Evolutionary conservation across 2,113 vertebrate genomes (phyloP), one percentile per base, ranked within the genome.

Genomic region (Lasiurus cinereus): DNA sequence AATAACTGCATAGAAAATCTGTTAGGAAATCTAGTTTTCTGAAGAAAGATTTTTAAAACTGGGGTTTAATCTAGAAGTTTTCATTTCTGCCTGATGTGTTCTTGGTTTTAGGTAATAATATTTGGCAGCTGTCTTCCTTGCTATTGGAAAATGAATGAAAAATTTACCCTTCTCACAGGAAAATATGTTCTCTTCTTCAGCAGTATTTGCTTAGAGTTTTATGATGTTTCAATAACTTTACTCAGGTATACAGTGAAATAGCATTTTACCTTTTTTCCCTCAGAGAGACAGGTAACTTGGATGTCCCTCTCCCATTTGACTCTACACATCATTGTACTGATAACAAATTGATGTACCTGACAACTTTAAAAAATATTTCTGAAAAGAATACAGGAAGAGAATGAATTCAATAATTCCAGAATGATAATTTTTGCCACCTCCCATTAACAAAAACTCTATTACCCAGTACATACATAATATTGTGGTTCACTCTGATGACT

Each of bases 81-180:
- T 64, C 21, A 43, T 84, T n/a, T 12, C 27, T 67, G 5, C 12
- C 48, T 48, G 31, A 39, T 72, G 15, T 84, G 11, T 72, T 36
- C 79, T 73, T 73, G 46, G 14, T 56, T 48, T n/a, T 59, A 67
- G 33, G 1, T 18, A 86, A 90, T 4, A 70, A 27, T 80, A 62
- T 67, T 62, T 39, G 64, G 73, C 36, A 76, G 22, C 7, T 50
- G 12, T 90, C 33, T 69, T 94, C 31, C 66, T 90, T 69, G 22
- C 13, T 83, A 33, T 70, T 36, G 50, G 46, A 66, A 94, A 89
- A 69, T 76, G 31, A 79, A 84, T 94, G 19, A 66, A 89, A 84
- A 92, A 19, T 43, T 13, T 64, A 54, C 2, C 3, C 10, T 43
- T 62, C 29, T 66, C 15, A 62, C 39, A 73, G 15, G 29, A 87